These are phyloP conservation scores for Pogonomyrmex barbatus DNA, from an alignment of 1,140 invertebrate species.

Conservation along the genomic window DNA sequence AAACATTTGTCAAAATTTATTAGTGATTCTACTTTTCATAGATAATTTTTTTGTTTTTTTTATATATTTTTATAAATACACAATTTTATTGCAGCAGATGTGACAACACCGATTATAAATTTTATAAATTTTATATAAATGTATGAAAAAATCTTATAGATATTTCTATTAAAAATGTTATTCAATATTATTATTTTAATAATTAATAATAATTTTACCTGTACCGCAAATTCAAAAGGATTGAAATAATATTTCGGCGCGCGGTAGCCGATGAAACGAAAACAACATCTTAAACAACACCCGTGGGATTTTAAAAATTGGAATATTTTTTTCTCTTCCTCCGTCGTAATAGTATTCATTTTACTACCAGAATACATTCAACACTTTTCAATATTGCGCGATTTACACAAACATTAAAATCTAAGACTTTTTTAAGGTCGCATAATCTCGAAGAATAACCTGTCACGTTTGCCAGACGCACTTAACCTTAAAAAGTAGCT, in stretches of 20 bases:
- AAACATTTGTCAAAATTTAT: neutral
- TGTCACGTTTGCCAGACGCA: neutral
- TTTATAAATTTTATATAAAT: neutral
- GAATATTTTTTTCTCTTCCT: slow-evolving; percentile 79
- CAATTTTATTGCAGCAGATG: neutral
- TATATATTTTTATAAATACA: neutral
- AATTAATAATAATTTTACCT: slow-evolving; percentile 75
- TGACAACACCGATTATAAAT: neutral
- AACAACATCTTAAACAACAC: slow-evolving; percentile 87
- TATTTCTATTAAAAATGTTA: neutral
- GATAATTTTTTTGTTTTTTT: neutral
- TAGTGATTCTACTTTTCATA: too few relatives aligned
- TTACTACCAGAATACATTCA: neutral
- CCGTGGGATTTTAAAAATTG: slow-evolving; percentile 82
- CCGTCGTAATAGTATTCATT: slow-evolving; percentile 54
- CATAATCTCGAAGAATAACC: neutral
- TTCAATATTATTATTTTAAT: slow-evolving; percentile 5
- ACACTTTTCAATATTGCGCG: neutral
- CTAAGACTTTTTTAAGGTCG: neutral
- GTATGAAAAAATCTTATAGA: neutral
- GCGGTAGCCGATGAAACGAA: slow-evolving; percentile 85
- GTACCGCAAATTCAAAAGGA: slow-evolving; percentile 79
- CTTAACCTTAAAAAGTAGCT: too few relatives aligned
- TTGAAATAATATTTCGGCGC: slow-evolving; percentile 83
- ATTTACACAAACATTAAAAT: neutral